Percentiles rank a stretch among this genome's conserved stretches.
These are phyloP conservation scores for Agapornis roseicollis DNA, from an alignment of 2,113 vertebrate genomes.

Conservation along the genomic window DNA sequence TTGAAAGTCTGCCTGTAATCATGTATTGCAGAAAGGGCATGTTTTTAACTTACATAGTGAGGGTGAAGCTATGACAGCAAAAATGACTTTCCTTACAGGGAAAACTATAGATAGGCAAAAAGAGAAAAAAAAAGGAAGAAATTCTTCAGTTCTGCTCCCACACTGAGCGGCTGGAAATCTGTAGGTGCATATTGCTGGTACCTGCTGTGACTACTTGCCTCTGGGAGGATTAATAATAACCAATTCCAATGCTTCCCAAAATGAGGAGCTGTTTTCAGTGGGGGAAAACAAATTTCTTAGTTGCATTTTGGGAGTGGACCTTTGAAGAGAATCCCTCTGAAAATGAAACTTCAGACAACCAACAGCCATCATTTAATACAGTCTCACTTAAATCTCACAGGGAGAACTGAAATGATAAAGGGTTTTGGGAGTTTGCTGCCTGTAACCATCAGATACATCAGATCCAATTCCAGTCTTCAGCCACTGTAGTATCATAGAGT, in stretches of 20 bases:
- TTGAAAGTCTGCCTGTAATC: constrained; percentile 61
- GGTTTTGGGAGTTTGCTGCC: not conserved
- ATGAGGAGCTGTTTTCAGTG: not conserved
- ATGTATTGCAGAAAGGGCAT: constrained; percentile 47
- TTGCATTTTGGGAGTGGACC: not conserved
- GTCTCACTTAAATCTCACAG: not conserved
- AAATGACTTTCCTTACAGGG: constrained; percentile 12
- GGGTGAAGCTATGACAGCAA: constrained; percentile 32
- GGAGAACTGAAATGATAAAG: not conserved
- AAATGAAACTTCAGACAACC: not conserved
- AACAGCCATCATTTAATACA: not conserved
- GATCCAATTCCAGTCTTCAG: not conserved
- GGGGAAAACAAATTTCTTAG: not conserved
- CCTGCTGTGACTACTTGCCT: constrained; percentile 14
- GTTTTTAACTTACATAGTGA: constrained; percentile 39
- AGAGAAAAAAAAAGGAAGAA: not conserved
- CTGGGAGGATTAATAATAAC: not conserved
- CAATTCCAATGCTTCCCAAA: not conserved
- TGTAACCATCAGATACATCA: not conserved
- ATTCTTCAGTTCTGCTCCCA: constrained; percentile 13
- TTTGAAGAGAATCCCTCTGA: not conserved
- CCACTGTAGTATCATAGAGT: not conserved
- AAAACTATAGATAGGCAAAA: not conserved
- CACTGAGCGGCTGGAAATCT: not conserved
- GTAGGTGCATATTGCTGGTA: constrained; percentile 2